A percentile compares a stretch with the other conserved stretches of the same genome.
Conservation (phyloP, 2,888 invertebrate species). For the Malthinus seriepunctatus region DNA sequence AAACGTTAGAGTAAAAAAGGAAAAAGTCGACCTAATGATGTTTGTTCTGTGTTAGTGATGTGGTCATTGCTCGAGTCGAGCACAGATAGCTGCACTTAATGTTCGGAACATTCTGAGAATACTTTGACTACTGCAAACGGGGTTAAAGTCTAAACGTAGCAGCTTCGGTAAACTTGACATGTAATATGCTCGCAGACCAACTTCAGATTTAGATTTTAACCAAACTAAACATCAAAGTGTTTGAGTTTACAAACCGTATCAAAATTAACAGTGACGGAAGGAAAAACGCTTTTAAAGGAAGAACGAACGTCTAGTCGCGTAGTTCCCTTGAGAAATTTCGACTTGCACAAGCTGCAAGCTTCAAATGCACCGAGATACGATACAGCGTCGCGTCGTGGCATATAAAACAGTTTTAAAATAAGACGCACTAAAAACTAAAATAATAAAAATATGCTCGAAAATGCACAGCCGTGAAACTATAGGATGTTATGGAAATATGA, state of each 20-base stretch:
- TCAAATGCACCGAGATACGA: constrained; percentile 31
- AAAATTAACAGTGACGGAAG: constrained; percentile 18
- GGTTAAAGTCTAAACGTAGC: constrained; percentile 12
- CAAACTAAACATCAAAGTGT: constrained; percentile 19
- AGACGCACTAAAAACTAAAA: constrained; percentile 26
- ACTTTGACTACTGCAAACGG: constrained; percentile 21
- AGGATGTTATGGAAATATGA: constrained; percentile 46
- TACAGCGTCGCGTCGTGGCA: constrained; percentile 34
- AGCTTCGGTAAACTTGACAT: not conserved
- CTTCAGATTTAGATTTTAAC: not conserved
- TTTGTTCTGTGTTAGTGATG: constrained; percentile 35
- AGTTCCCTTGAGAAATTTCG: constrained; percentile 48
- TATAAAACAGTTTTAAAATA: constrained; percentile 39
- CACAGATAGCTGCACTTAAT: constrained; percentile 28
- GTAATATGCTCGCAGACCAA: constrained; percentile 3
- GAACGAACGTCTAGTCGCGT: constrained; percentile 24
- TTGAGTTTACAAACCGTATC: constrained; percentile 15
- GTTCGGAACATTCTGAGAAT: constrained; percentile 25
- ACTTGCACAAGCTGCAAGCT: constrained; percentile 46
- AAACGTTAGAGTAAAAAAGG: constrained; percentile 22
- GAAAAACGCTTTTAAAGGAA: constrained; percentile 17
- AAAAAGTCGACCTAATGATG: constrained; percentile 35
- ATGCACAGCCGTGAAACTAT: constrained; percentile 40
- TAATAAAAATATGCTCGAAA: constrained; percentile 16
- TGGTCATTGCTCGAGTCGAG: constrained; percentile 28